A percentile compares a stretch with the other conserved stretches of the same genome.
Evolutionary conservation across 1,140 invertebrate species (phyloP).

Genomic region (Polypedilum vanderplanki): DNA sequence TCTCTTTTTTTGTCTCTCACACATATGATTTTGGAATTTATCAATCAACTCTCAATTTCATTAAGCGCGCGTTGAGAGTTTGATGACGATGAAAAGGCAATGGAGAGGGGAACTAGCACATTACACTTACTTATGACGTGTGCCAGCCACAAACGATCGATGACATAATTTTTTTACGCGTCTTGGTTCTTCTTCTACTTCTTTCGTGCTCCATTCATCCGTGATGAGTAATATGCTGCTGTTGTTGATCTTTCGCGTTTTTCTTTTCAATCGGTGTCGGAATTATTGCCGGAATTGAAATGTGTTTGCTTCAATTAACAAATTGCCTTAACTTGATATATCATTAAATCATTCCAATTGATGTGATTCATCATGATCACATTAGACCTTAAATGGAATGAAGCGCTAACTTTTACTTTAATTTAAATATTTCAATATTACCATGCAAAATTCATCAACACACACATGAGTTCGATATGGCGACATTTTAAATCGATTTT

Average conservation of each 20-base stretch:
- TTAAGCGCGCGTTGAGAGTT: background rate
- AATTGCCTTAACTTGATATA: background rate
- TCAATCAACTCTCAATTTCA: too few relatives aligned
- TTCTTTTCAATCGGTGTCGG: background rate
- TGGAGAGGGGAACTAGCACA: background rate
- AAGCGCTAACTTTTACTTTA: too few relatives aligned
- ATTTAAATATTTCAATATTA: too few relatives aligned
- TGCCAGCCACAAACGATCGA: background rate
- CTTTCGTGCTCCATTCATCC: background rate
- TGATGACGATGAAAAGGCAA: background rate
- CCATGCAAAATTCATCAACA: background rate
- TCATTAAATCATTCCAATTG: background rate
- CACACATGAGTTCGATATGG: background rate
- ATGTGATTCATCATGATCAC: background rate
- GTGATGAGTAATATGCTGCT: background rate
- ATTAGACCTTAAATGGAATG: too few relatives aligned
- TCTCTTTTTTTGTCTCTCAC: background rate
- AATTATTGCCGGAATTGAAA: too few relatives aligned
- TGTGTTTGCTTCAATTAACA: background rate
- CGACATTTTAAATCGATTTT: constrained; percentile 19
- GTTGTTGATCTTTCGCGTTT: background rate
- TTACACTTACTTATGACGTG: constrained; percentile 16
- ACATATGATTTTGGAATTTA: too few relatives aligned
- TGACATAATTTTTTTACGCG: background rate
- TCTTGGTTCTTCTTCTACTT: background rate